Conservation (phyloP, 2,113 vertebrate genomes). For the Beaufortia kweichowensis region DNA sequence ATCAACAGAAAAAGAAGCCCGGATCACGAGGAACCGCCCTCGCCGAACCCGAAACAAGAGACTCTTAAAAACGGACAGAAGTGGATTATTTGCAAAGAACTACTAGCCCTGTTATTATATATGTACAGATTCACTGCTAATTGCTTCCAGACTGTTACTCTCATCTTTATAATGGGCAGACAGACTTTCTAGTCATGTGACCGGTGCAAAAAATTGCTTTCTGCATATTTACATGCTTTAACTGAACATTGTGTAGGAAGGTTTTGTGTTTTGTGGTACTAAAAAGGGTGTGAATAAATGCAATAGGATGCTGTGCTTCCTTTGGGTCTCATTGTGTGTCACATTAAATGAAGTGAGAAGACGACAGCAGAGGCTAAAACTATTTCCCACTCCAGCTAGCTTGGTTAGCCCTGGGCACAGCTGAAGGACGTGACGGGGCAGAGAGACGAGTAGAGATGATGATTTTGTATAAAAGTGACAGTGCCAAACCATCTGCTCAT, state of each 20-base stretch:
- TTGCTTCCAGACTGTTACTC: slow-evolving; percentile 74
- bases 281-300: background rate
- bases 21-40: slow-evolving; percentile 64
- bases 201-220: no score
- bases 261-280: background rate
- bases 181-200: background rate
- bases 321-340: slow-evolving; percentile 17
- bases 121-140: slow-evolving; percentile 70
- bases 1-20: slow-evolving; percentile 72
- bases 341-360: slow-evolving; percentile 16
- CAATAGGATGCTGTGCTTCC: background rate
- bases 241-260: background rate
- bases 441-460: slow-evolving; percentile 15
- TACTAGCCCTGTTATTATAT: slow-evolving; percentile 76
- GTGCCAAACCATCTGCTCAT: slow-evolving; percentile 35
- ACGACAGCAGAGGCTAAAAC: slow-evolving; percentile 24
- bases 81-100: slow-evolving; percentile 56
- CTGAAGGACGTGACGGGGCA: slow-evolving; percentile 18
- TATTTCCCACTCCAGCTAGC: slow-evolving; percentile 20
- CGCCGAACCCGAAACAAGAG: slow-evolving; percentile 59
- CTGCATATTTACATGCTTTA: no score
- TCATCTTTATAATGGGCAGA: slow-evolving; percentile 49
- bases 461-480: slow-evolving; percentile 21
- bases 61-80: slow-evolving; percentile 41
- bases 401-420: slow-evolving; percentile 2